A percentile compares a stretch with the other conserved stretches of the same genome.
phyloP scores from a whole-genome alignment of 2,113 vertebrate genomes.

The Prolemur simus region DNA sequence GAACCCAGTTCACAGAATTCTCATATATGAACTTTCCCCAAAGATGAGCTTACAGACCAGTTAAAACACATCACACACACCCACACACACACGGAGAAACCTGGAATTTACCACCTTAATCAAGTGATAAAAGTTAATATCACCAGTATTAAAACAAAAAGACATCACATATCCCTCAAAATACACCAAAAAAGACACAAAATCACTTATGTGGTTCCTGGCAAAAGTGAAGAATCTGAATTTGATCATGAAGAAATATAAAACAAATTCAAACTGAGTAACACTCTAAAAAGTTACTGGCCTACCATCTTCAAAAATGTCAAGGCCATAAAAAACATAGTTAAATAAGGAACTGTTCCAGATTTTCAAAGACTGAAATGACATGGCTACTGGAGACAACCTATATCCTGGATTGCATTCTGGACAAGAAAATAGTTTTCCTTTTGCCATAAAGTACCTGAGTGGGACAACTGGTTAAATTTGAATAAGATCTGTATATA shows the following conservation, averaged over 20 bases:
- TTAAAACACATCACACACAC: background rate
- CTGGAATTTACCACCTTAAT: background rate
- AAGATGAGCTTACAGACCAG: background rate
- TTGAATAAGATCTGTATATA: background rate
- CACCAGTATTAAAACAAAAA: background rate
- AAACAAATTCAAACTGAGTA: background rate
- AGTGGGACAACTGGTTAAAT: background rate
- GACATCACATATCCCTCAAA: background rate
- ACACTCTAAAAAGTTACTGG: background rate
- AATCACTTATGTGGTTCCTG: background rate
- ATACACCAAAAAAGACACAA: background rate
- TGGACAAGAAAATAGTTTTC: background rate
- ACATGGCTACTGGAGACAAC: background rate
- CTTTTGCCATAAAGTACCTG: background rate
- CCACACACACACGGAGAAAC: background rate
- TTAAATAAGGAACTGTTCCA: background rate
- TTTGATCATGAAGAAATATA: background rate
- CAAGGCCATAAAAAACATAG: background rate
- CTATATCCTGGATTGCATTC: background rate
- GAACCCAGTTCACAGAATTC: background rate
- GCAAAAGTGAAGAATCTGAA: background rate
- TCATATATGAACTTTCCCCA: background rate
- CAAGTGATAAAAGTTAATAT: background rate
- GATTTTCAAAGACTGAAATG: background rate
- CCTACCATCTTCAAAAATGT: background rate